These are phyloP conservation scores for Oenanthe melanoleuca DNA, from an alignment of 2,113 vertebrate species.

Conservation along the genomic window DNA sequence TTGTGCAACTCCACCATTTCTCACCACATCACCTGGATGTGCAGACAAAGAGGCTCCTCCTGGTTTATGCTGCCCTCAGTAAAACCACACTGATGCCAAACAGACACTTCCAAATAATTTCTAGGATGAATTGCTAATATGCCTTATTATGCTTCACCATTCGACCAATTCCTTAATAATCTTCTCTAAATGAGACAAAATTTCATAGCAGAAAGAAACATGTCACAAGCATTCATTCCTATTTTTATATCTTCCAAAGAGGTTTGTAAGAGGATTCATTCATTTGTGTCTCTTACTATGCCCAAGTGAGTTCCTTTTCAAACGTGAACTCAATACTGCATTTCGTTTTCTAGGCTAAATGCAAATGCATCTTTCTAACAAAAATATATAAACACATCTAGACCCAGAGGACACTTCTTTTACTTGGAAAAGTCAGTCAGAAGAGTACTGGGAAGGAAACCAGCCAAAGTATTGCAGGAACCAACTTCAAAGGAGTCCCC, in stretches of 20 bases:
- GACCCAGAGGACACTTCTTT: slow-evolving; percentile 45
- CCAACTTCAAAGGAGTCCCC: slow-evolving; percentile 51
- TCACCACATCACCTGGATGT: neutral
- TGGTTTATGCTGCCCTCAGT: slow-evolving; percentile 11
- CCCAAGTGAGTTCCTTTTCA: slow-evolving; percentile 46
- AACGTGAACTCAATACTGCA: slow-evolving; percentile 49
- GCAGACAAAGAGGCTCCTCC: slow-evolving; percentile 29
- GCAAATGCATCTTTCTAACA: slow-evolving; percentile 69
- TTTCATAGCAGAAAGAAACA: slow-evolving; percentile 37
- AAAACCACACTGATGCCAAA: slow-evolving; percentile 6
- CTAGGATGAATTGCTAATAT: slow-evolving; percentile 21
- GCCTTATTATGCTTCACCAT: slow-evolving; percentile 11
- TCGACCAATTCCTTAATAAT: neutral
- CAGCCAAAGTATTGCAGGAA: slow-evolving; percentile 50
- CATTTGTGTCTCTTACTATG: neutral
- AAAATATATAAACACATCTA: slow-evolving; percentile 46
- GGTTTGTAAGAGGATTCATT: slow-evolving; percentile 41
- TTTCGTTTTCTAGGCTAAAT: slow-evolving; percentile 57
- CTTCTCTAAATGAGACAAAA: slow-evolving; percentile 24
- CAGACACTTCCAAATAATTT: slow-evolving; percentile 1
- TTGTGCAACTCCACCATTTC: neutral
- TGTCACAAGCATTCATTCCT: slow-evolving; percentile 17
- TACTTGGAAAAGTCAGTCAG: slow-evolving; percentile 19
- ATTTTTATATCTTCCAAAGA: slow-evolving; percentile 23
- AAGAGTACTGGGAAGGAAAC: slow-evolving; percentile 63